A percentile compares a stretch with the other conserved stretches of the same genome.
Conservation (phyloP, 2,888 invertebrate genomes). For the Aromia moschata region DNA sequence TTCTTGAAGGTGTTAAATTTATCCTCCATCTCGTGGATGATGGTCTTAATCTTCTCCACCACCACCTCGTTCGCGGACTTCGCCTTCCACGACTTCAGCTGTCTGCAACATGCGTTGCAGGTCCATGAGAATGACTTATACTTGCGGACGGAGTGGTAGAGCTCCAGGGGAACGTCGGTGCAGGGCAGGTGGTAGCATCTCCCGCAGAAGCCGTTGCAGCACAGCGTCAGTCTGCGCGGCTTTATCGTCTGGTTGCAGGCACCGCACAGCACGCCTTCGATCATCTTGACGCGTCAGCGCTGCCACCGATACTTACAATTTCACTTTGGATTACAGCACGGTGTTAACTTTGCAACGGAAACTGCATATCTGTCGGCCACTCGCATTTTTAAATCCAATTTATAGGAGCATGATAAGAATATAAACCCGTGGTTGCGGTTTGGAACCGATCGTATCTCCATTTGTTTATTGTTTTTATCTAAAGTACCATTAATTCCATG, state of each 20-base stretch:
- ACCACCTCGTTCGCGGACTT: not conserved
- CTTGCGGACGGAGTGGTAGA: conserved; percentile 12
- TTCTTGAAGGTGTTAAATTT: conserved; percentile 3
- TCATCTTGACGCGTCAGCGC: not conserved
- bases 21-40: conserved; percentile 5
- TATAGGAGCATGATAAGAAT: too few species aligned
- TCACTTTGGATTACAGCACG: too few species aligned
- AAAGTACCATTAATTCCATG: too few species aligned
- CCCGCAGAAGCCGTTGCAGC: conserved; percentile 9
- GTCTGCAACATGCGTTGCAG: not conserved
- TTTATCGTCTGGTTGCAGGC: not conserved
- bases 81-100: conserved; percentile 2
- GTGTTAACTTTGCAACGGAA: too few species aligned
- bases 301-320: not conserved
- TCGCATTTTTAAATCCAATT: too few species aligned
- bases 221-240: not conserved
- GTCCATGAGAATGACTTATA: conserved; percentile 13
- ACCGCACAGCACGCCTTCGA: not conserved
- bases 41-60: conserved; percentile 4
- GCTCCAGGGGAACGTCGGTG: conserved; percentile 10
- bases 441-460: too few species aligned
- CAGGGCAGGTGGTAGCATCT: conserved; percentile 1
- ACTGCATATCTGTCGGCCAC: too few species aligned
- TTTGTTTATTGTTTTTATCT: too few species aligned
- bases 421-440: too few species aligned